Evolutionary conservation across 1,140 invertebrate genomes (phyloP).

Genomic region (Manduca sexta): DNA sequence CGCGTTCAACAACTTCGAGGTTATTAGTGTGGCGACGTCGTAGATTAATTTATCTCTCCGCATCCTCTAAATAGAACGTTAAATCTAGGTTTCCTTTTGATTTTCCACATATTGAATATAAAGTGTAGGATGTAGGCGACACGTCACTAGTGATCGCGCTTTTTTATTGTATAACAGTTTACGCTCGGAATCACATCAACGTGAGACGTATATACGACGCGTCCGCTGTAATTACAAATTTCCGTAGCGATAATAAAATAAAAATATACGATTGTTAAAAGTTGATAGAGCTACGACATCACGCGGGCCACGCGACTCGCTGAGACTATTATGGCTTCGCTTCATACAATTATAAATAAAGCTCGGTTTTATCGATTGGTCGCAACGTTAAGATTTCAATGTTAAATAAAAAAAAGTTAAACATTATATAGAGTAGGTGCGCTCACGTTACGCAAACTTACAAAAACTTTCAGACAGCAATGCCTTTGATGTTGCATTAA

Average conservation of each 20-base stretch:
- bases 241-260: constrained; percentile 47
- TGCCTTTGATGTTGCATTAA: too few species aligned
- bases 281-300: constrained; percentile 33
- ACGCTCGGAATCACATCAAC: constrained; percentile 34
- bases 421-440: too few species aligned
- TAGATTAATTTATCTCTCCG: constrained; percentile 29
- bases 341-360: constrained; percentile 49
- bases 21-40: constrained; percentile 39
- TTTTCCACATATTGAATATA: neutral
- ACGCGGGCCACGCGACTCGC: constrained; percentile 15
- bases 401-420: too few species aligned
- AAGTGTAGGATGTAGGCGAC: neutral
- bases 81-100: constrained; percentile 5
- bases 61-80: constrained; percentile 2
- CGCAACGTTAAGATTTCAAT: neutral
- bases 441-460: too few species aligned
- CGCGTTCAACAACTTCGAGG: constrained; percentile 48
- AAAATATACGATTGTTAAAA: constrained; percentile 23
- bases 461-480: too few species aligned
- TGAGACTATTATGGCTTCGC: constrained; percentile 57
- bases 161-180: constrained; percentile 9
- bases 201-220: constrained; percentile 14
- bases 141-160: too few species aligned
- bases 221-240: constrained; percentile 45
- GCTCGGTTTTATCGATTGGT: constrained; percentile 37